Evolutionary conservation across 2,797 vertebrate species (phyloP), one percentile per base, ranked within the genome.

Genomic region (Onychomys arenicola): DNA sequence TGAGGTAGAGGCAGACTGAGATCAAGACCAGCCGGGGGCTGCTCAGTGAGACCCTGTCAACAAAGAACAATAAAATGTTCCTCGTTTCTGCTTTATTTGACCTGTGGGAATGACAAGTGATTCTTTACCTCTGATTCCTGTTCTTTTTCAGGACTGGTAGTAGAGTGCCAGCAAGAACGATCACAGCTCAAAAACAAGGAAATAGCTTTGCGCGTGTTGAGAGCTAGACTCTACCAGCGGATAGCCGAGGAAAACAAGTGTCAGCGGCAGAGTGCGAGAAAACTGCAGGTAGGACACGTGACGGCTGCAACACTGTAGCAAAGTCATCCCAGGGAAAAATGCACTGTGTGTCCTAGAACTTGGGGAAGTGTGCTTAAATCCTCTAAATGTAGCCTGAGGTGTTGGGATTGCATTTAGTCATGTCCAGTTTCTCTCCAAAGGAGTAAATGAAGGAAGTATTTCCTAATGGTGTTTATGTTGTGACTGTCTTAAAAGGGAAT

Each of bases 101-200:
- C 11, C 49, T 73, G 0, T 61, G 23, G 46, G 89, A 73, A 69
- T 37, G 63, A 86, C 49, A 52, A 52, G 81, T 73, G 32, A n/a
- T 14, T 40, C 2, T 93, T 94, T 67, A 89, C 43, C 63, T 92
- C 67, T 89, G 57, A 78, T 81, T 49, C 57, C 55, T 83, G 1
- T 88, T 94, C 59, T 97, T 96, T 59, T 94, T 7, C 98, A 99
- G 99, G 99, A 2, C 96, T 99, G 16, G 95, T 96, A 0, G 99
- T 99, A 0, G 99, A 99, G 98, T 99, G 99, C 98, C 99, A 99
- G 98, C 99, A 99, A 98, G 99, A 98, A 71, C 99, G 99, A 94
- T 99, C 99, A 9, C 99, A 99, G 98, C 98, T 99, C 76, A 88
- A 99, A 95, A 99, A 99, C 98, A 99, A 98, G 97, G 99, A 99